Percentiles rank a stretch among this genome's conserved stretches.
phyloP scores from a whole-genome alignment of 2,797 vertebrate species.

The Centropyge bicolor region DNA sequence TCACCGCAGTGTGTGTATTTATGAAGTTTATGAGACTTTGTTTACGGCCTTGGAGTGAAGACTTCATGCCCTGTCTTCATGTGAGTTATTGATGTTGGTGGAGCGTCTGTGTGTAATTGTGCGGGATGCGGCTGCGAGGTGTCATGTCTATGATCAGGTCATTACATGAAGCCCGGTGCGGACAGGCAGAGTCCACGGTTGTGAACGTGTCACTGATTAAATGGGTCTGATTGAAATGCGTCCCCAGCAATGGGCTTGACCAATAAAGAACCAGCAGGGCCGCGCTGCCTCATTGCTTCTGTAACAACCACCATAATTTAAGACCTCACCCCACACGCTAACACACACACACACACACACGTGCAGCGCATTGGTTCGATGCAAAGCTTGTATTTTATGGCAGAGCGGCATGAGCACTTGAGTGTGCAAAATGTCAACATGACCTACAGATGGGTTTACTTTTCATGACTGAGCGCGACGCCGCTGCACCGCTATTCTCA shows the following conservation, averaged over 20 bases:
- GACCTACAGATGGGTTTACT: slow-evolving; percentile 22
- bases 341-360: neutral
- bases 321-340: neutral
- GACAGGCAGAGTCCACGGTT: slow-evolving; percentile 42
- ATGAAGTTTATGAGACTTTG: slow-evolving; percentile 49
- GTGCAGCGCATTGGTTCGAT: neutral
- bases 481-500: neutral
- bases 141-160: slow-evolving; percentile 38
- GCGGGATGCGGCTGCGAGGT: slow-evolving; percentile 3
- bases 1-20: slow-evolving; percentile 19
- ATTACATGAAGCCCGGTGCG: slow-evolving; percentile 14
- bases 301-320: slow-evolving; percentile 49
- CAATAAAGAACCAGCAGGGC: slow-evolving; percentile 44
- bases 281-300: slow-evolving; percentile 36
- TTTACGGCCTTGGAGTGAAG: slow-evolving; percentile 36
- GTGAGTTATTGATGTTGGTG: slow-evolving; percentile 42
- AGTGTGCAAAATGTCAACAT: slow-evolving; percentile 12
- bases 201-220: slow-evolving; percentile 65
- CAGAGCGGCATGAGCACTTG: neutral
- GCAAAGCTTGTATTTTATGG: slow-evolving; percentile 4
- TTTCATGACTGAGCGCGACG: slow-evolving; percentile 17
- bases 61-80: slow-evolving; percentile 6
- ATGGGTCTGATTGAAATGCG: slow-evolving; percentile 60
- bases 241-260: slow-evolving; percentile 25
- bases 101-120: slow-evolving; percentile 25